A percentile compares a stretch with the other conserved stretches of the same genome.
Conservation (phyloP, 1,140 invertebrate genomes). For the Caenorhabditis brenneri region DNA sequence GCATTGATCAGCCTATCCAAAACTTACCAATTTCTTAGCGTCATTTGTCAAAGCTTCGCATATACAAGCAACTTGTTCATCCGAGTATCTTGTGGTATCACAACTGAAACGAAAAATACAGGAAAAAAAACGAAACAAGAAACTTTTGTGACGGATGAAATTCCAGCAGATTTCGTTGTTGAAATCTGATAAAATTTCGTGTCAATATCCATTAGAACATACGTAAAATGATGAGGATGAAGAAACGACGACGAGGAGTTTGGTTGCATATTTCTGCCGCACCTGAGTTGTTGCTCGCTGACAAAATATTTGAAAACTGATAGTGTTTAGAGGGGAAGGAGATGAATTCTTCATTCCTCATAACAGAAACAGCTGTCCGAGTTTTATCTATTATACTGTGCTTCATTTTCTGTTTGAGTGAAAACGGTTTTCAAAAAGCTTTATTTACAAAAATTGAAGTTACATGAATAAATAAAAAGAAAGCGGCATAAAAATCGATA, state of each 20-base stretch:
- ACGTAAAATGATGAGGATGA: conserved; percentile 35
- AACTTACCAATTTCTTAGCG: not conserved
- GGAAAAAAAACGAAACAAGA: not conserved
- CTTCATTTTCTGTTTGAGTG: not conserved
- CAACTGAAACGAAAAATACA: conserved; percentile 19
- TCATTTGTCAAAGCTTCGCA: conserved; percentile 44
- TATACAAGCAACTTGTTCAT: conserved; percentile 39
- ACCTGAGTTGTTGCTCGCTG: not conserved
- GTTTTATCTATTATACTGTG: not conserved
- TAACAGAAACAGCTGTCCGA: conserved; percentile 10
- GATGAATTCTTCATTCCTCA: not conserved
- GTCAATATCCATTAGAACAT: conserved; percentile 21
- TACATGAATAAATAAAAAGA: conserved; percentile 1
- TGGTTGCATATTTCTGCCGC: not conserved
- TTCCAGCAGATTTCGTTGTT: conserved; percentile 25
- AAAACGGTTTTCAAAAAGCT: not conserved
- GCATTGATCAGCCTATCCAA: too few species aligned
- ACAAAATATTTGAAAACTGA: conserved; percentile 34
- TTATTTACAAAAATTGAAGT: conserved; percentile 28
- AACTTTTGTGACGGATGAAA: conserved; percentile 21
- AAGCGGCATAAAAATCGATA: not conserved
- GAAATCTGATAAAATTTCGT: conserved; percentile 35
- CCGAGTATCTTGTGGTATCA: conserved; percentile 14
- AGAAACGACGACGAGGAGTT: conserved; percentile 36
- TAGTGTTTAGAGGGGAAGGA: not conserved